These are phyloP conservation scores for Pristionchus maxplancki DNA, from an alignment of 2,888 invertebrate species.

Conservation along the genomic window DNA sequence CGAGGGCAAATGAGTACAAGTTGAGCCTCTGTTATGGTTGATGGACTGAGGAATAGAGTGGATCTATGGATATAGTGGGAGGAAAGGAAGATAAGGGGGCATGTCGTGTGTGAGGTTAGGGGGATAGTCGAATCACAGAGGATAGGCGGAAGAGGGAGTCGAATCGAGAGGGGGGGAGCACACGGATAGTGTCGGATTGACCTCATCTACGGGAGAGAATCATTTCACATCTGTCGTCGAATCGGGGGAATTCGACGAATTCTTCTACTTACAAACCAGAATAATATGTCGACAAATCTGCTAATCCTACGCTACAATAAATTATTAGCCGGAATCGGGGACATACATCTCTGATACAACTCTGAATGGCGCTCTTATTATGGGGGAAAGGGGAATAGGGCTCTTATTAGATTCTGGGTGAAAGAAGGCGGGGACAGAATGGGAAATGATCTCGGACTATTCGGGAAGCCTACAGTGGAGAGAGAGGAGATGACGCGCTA, in stretches of 20 bases:
- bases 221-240: slow-evolving; percentile 28
- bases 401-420: slow-evolving; percentile 22
- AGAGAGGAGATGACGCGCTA: slow-evolving; percentile 20
- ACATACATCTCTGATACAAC: slow-evolving; percentile 24
- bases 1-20: slow-evolving; percentile 21
- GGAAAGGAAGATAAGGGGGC: not conserved
- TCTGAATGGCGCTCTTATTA: slow-evolving; percentile 37
- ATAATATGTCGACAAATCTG: slow-evolving; percentile 21
- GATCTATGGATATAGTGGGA: slow-evolving; percentile 16
- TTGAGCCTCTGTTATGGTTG: slow-evolving; percentile 45
- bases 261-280: slow-evolving; percentile 23
- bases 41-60: slow-evolving; percentile 24
- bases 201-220: slow-evolving; percentile 42
- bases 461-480: slow-evolving; percentile 28
- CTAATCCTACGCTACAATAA: slow-evolving; percentile 50
- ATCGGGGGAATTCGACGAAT: not conserved
- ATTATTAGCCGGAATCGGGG: slow-evolving; percentile 45
- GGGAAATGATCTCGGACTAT: slow-evolving; percentile 16
- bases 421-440: not conserved
- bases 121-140: slow-evolving; percentile 27
- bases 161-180: not conserved
- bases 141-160: not conserved
- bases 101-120: not conserved
- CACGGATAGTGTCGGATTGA: not conserved
- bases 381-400: not conserved